Evolutionary conservation across 1,140 invertebrate species (phyloP), one percentile per base, ranked within the genome.

Genomic region (Camponotus vicinus): DNA sequence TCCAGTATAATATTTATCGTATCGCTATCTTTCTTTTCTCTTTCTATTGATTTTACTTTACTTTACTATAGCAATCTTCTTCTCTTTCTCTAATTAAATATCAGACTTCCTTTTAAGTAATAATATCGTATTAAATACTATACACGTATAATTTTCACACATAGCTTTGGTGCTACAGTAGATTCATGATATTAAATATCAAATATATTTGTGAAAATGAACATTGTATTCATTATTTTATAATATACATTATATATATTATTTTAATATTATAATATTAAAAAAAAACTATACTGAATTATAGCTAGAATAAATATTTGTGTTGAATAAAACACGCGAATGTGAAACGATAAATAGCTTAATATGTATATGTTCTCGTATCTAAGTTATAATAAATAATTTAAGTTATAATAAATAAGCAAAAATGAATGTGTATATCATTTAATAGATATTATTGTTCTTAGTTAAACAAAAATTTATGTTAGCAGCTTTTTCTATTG

Each of bases 351-450:
- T 61, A 76, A 11, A 57, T n/a, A 75, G 52, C 71, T 75, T 75
- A 52, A 42, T 49, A 61, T 76, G n/a, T 49, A 61, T 59, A n/a
- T 42, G 49, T 45, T 64, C 27, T 27, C 32, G 8, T 78, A 64
- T 78, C 49, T 78, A 49, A 34, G 21, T 78, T 64, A 49, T 49
- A 49, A 64, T 64, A 64, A 78, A 77, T 18, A 78, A 78, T 78
- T 78, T 64, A 49, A 34, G 21, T 78, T 64, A 49, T 49, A 49
- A 64, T 64, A 64, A 78, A 77, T 18, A 78, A 32, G n/a, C 18
- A 18, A 52, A 78, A 52, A 37, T 76, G 61, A 34, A 76, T n/a
- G 27, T 76, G 27, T 76, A 61, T 37, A 13, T n/a, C 32, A 57
- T 34, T 61, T 63, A 63, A 77, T 63, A 4, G 0, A 34, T 18